Evolutionary conservation across 2,888 invertebrate species (phyloP), one percentile per base, ranked within the genome.

Genomic region (Pinctada fucata): DNA sequence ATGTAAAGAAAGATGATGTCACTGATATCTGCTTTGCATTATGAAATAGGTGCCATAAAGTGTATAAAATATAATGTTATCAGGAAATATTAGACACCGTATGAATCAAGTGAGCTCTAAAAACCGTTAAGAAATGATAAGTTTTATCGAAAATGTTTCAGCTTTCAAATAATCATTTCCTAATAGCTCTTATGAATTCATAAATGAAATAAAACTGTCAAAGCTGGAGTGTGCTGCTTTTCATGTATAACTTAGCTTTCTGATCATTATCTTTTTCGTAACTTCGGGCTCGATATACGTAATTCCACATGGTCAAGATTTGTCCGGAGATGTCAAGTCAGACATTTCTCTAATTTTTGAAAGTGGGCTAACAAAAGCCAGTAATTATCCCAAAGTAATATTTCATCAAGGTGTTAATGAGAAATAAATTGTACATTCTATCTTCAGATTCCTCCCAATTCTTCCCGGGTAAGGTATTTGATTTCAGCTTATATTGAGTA

Each of bases 401-500:
- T 50, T n/a, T 8, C 66, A 48, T 45, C 45, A 47, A 10, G 45
- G 4, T 45, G 10, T 68, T 31, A 68, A 68, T 68, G 68, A 45
- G 47, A 47, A 10, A 31, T 68, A 45, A 68, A 68, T 68, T 68
- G 47, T 68, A 68, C 68, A 45, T 5, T 10, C 45, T 68, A 5
- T 68, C 47, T 68, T 47, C 3, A 68, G 10, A 10, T 68, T n/a
- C 47, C 47, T 10, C 68, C 45, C 10, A 68, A 68, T 45, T 10
- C 10, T 68, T 45, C 45, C 63, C n/a, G n/a, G 66, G 5, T 65
- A n/a, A 58, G 66, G 73, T 64, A 45, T 73, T 64, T 73, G 73
- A 73, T 73, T 73, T 58, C 73, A 65, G 6, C 49, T 73, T 65
- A 73, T 73, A 65, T 8, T 49, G 73, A 65, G 64, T 73, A 71